A percentile compares a stretch with the other conserved stretches of the same genome.
Conservation (phyloP, 2,113 vertebrate species). For the Willisornis vidua region DNA sequence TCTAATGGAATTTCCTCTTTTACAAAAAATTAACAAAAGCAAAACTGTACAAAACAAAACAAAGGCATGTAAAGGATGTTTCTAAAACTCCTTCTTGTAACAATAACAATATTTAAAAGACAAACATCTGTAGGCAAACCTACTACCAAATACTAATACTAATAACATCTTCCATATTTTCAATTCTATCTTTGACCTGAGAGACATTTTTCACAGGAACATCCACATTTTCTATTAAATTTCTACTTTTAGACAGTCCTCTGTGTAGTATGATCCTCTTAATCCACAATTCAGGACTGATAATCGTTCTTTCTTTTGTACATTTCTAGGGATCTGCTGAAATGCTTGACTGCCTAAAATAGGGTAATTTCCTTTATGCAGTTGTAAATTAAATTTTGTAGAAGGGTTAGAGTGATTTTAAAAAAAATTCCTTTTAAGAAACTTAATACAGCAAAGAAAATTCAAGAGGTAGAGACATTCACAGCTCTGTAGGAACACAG, state of each 20-base stretch:
- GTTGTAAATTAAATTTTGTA: constrained; percentile 51
- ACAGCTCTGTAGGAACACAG: background rate
- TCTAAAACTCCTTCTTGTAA: background rate
- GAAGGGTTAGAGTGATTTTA: background rate
- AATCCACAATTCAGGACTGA: constrained; percentile 39
- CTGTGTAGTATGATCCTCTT: constrained; percentile 35
- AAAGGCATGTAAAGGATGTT: background rate
- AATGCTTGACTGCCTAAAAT: constrained; percentile 61
- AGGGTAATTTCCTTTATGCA: constrained; percentile 46
- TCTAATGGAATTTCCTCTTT: background rate
- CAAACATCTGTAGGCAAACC: constrained; percentile 8
- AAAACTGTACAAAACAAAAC: background rate
- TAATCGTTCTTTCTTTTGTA: constrained; percentile 47
- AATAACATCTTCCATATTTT: background rate
- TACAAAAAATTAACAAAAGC: background rate
- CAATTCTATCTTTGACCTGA: constrained; percentile 14
- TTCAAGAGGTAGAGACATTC: background rate
- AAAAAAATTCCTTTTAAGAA: constrained; percentile 18
- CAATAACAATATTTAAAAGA: background rate
- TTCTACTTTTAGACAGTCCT: constrained; percentile 27
- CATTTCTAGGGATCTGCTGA: constrained; percentile 40
- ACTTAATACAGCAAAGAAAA: constrained; percentile 28
- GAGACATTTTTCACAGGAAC: background rate
- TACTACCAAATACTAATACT: background rate
- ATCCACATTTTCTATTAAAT: constrained; percentile 35